These are phyloP conservation scores for Drosophila elegans DNA, from an alignment of 1,140 invertebrate genomes.

Conservation along the genomic window DNA sequence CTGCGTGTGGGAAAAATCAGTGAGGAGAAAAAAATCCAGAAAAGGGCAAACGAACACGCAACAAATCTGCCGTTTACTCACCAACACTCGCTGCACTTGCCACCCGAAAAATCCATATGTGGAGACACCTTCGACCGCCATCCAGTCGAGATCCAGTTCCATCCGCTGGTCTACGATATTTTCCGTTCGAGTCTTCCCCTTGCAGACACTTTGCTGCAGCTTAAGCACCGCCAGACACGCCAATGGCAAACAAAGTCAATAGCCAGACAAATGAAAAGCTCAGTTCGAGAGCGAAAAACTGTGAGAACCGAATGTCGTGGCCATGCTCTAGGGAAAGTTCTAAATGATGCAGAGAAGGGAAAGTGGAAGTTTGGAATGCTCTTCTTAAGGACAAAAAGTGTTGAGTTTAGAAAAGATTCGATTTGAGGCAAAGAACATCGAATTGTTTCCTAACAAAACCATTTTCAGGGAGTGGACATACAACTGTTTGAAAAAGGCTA, in stretches of 20 bases:
- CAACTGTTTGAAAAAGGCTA: too few relatives aligned
- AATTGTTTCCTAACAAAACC: too few relatives aligned
- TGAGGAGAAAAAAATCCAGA: constrained; percentile 37
- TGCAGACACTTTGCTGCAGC: constrained; percentile 51
- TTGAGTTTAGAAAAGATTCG: background rate
- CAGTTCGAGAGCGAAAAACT: constrained; percentile 27
- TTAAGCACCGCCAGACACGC: constrained; percentile 75
- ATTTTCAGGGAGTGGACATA: too few relatives aligned
- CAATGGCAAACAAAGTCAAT: constrained; percentile 78
- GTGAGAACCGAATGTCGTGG: constrained; percentile 10
- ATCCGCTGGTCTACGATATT: background rate
- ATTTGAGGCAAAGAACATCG: too few relatives aligned
- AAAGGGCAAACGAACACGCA: constrained; percentile 60
- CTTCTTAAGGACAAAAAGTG: background rate
- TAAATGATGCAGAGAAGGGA: constrained; percentile 1
- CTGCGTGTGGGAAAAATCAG: constrained; percentile 62
- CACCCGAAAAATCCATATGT: constrained; percentile 31
- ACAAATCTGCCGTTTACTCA: constrained; percentile 70
- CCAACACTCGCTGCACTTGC: constrained; percentile 34
- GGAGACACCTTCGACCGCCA: constrained; percentile 47
- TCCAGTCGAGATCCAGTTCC: constrained; percentile 8
- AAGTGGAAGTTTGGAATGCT: background rate
- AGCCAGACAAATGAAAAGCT: constrained; percentile 80
- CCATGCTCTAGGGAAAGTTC: constrained; percentile 21
- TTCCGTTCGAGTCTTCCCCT: constrained; percentile 11